These are phyloP conservation scores for Thripadectes ignobilis DNA, from an alignment of 2,797 vertebrate species.

Conservation along the genomic window DNA sequence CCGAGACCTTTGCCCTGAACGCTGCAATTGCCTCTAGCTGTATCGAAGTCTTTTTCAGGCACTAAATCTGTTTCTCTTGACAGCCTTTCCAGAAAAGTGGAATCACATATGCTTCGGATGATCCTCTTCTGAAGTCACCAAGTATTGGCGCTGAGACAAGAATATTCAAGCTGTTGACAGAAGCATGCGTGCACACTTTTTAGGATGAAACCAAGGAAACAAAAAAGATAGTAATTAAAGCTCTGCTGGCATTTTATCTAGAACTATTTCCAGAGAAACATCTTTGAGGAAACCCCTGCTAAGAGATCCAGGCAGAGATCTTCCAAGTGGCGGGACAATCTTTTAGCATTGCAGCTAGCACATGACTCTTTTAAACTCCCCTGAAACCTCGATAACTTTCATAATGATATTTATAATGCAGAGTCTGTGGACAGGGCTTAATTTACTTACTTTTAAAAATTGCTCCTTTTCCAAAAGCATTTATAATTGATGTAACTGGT, in stretches of 20 bases:
- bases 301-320: not conserved
- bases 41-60: not conserved
- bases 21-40: not conserved
- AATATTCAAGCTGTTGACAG: not conserved
- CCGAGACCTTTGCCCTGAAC: not conserved
- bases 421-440: not conserved
- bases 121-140: not conserved
- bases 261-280: not conserved
- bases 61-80: not conserved
- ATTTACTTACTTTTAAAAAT: not conserved
- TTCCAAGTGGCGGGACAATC: not conserved
- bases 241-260: not conserved
- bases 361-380: not conserved
- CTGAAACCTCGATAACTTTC: not conserved
- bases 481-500: rapidly evolving
- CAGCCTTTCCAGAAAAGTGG: not conserved
- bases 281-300: not conserved
- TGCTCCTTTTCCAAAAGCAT: not conserved
- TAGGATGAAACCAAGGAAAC: not conserved
- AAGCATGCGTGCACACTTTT: not conserved
- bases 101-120: not conserved
- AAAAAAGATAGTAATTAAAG: not conserved
- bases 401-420: not conserved
- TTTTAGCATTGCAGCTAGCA: not conserved
- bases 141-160: rapidly evolving